A percentile compares a stretch with the other conserved stretches of the same genome.
These are phyloP conservation scores for Apostichopus japonicus DNA, from an alignment of 35 echinoderm and acorn worm species.

Conservation along the genomic window DNA sequence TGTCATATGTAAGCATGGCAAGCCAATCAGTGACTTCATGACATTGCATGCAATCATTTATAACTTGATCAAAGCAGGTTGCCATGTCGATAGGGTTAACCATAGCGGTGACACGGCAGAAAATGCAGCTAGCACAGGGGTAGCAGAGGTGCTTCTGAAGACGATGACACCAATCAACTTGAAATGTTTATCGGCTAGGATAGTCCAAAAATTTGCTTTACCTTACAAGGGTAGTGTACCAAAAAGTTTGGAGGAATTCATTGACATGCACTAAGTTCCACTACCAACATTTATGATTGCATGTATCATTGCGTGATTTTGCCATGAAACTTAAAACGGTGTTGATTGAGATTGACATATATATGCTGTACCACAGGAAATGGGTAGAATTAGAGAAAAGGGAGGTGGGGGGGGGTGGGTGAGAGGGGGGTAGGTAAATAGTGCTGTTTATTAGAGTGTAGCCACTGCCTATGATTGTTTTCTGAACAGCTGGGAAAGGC, in stretches of 20 bases:
- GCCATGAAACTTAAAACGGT: no score
- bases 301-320: no score
- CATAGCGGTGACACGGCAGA: constrained; percentile 64
- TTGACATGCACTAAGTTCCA: constrained; percentile 69
- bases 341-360: no score
- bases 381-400: no score
- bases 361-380: no score
- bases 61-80: constrained; percentile 52
- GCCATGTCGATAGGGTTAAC: constrained; percentile 73
- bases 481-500: no score
- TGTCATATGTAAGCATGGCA: constrained; percentile 75
- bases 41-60: constrained; percentile 79
- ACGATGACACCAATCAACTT: constrained; percentile 61
- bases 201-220: constrained; percentile 61
- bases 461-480: no score
- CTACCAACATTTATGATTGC: no score
- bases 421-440: no score
- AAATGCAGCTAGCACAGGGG: constrained; percentile 66
- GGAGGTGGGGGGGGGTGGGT: no score
- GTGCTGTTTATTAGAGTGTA: no score
- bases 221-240: constrained; percentile 78
- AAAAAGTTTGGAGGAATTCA: constrained; percentile 65
- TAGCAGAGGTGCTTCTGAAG: constrained; percentile 82
- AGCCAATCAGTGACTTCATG: constrained; percentile 89
- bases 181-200: constrained; percentile 76